Percentiles rank a stretch among this genome's conserved stretches.
These are phyloP conservation scores for Diarsia rubi DNA, from an alignment of 2,888 invertebrate species.

Conservation along the genomic window DNA sequence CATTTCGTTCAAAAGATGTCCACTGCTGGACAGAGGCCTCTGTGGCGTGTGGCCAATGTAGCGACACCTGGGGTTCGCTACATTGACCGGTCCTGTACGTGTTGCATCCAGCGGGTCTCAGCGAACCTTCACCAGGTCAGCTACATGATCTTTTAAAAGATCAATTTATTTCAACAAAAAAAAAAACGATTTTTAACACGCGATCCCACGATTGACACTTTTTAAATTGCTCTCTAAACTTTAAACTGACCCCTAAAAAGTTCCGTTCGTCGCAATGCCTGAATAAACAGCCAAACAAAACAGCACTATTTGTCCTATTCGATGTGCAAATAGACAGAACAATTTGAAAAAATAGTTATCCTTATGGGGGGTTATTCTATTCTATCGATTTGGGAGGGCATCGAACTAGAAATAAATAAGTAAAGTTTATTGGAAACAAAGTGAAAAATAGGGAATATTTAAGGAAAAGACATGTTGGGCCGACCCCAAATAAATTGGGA, in stretches of 20 bases:
- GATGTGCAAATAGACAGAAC: constrained; percentile 22
- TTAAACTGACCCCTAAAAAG: constrained; percentile 14
- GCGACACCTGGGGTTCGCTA: too few species aligned
- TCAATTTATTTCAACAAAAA: constrained; percentile 2
- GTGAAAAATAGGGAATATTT: too few species aligned
- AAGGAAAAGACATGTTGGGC: too few species aligned
- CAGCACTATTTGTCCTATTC: constrained; percentile 31
- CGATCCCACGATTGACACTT: constrained; percentile 31
- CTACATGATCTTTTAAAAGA: not conserved
- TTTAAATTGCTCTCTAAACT: constrained; percentile 42
- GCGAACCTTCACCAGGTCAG: too few species aligned
- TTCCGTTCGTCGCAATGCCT: constrained; percentile 3
- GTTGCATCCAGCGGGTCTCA: too few species aligned
- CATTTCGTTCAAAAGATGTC: too few species aligned
- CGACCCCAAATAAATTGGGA: too few species aligned
- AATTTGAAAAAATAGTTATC: constrained; percentile 2
- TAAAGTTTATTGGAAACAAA: not conserved
- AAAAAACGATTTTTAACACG: not conserved
- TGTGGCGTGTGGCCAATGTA: too few species aligned
- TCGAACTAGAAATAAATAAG: not conserved
- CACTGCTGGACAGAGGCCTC: too few species aligned
- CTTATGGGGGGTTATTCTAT: not conserved
- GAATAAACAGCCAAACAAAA: constrained; percentile 32
- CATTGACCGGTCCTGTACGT: too few species aligned
- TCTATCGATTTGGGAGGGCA: not conserved